Conservation (phyloP, 2,888 invertebrate species). For the Ditula angustiorana region DNA sequence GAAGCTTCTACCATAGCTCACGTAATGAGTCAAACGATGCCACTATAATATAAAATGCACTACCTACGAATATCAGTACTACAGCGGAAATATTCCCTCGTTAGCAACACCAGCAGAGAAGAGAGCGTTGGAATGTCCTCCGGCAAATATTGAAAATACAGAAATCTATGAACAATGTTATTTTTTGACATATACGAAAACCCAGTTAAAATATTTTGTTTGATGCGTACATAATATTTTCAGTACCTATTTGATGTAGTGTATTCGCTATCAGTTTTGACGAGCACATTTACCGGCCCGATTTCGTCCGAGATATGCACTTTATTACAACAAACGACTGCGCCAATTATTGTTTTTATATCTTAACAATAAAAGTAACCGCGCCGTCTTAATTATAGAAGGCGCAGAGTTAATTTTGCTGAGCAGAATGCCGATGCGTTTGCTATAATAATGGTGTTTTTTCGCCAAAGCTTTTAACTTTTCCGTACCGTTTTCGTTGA, state of each 20-base stretch:
- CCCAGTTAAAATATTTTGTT: constrained; percentile 12
- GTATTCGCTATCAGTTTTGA: not conserved
- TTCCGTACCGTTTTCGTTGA: constrained; percentile 31
- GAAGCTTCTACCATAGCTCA: too few relatives aligned
- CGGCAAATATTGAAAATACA: not conserved
- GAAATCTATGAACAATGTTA: constrained; percentile 11
- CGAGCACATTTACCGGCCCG: constrained; percentile 1
- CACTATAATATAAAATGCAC: too few relatives aligned
- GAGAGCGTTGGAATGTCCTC: constrained; percentile 5
- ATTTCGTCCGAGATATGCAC: constrained; percentile 5
- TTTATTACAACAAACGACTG: constrained; percentile 30
- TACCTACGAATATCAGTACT: not conserved
- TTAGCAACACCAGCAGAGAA: constrained; percentile 19
- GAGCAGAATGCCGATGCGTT: constrained; percentile 25
- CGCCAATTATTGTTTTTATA: constrained; percentile 36
- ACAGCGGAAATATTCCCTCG: constrained; percentile 26
- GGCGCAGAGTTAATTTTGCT: not conserved
- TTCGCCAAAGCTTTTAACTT: constrained; percentile 24
- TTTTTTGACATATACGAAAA: constrained; percentile 22
- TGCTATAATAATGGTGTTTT: constrained; percentile 27
- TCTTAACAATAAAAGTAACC: constrained; percentile 21
- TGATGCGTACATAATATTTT: not conserved
- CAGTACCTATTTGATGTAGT: not conserved
- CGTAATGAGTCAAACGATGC: too few relatives aligned
- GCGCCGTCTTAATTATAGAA: constrained; percentile 35